Percentiles rank a stretch among this genome's conserved stretches.
Conservation (phyloP, 2,888 invertebrate genomes). For the Parapristionchus giblindavisi region DNA sequence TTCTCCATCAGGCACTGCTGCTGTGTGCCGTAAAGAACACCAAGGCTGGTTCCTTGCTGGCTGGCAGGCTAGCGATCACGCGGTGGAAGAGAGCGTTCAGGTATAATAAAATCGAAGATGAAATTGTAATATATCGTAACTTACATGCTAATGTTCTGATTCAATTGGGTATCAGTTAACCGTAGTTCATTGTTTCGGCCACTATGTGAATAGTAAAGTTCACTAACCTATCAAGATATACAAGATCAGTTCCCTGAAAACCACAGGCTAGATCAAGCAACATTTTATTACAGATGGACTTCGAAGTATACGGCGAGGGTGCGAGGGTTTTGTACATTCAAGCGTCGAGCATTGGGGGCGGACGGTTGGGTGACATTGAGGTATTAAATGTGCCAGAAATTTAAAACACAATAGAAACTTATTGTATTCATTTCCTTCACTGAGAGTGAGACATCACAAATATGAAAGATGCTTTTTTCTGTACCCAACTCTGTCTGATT, state of each 20-base stretch:
- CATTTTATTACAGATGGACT: slow-evolving; percentile 32
- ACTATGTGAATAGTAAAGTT: not conserved
- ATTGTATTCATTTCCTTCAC: no score
- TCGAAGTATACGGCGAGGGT: slow-evolving; percentile 33
- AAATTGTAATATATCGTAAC: not conserved
- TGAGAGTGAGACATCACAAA: no score
- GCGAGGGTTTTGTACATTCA: slow-evolving; percentile 5
- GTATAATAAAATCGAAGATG: slow-evolving; percentile 3
- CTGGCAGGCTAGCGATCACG: slow-evolving; percentile 18
- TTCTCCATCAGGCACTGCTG: not conserved
- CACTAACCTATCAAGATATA: no score
- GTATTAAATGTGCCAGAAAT: no score
- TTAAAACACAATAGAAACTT: no score
- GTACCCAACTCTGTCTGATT: no score
- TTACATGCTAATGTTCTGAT: not conserved
- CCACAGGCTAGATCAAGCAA: no score
- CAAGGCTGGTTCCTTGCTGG: slow-evolving; percentile 36
- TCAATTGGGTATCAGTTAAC: not conserved
- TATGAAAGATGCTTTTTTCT: no score
- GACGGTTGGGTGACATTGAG: slow-evolving; percentile 31
- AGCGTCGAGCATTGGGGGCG: slow-evolving; percentile 31
- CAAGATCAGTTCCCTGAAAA: not conserved
- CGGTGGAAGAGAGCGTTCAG: slow-evolving; percentile 27
- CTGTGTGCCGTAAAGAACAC: slow-evolving; percentile 33
- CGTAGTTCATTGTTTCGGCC: not conserved